Base-by-base conservation (phyloP, 2,797 vertebrate genomes). In the Hypotaenidia okinawae region DNA sequence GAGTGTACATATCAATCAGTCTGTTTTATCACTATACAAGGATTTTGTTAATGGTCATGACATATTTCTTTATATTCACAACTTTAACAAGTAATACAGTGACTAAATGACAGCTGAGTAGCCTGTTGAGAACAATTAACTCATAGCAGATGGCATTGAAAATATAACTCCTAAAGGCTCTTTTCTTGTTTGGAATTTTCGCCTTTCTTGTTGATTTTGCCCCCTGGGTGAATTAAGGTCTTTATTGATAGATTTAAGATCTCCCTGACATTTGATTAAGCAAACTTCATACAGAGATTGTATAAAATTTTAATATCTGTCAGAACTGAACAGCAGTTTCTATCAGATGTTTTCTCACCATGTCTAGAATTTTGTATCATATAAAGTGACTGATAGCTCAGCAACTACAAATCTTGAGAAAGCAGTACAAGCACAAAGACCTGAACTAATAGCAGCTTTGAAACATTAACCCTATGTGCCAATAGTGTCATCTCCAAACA, bases 231-330 rank as follows among this genome's bases (percentile, higher is more conserved):
- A 93, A 94, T 95, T 86, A 95, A 95, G 64, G 79, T 75, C 91
- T 96, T 95, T 96, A 93, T 39, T 91, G 94, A 86, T 83, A 94
- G 86, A 94, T 96, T 95, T 95, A 95, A 95, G 61, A 78, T 87
- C 79, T 94, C 73, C 64, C 55, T 95, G 96, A 95, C 81, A 94
- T 96, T 97, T 97, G 90, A 96, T 96, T 97, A 96, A 94, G 67
- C 68, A 96, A 96, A 95, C 61, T 92, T 96, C 94, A 91, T 93
- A 93, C 58, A 0, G 64, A 93, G 90, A 89, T 35, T 54, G 16
- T 73, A 90, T 95, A 92, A 95, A 95, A 96, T 88, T 94, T 95
- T 96, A 95, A 90, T 94, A 94, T 80, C 78, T 90, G 70, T 82
- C 85, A 93, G 81, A 94, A 90, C 33, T 33, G 66, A 96, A 74